Conservation (phyloP, 2,797 vertebrate species). For the Gymnopithys bicolor region DNA sequence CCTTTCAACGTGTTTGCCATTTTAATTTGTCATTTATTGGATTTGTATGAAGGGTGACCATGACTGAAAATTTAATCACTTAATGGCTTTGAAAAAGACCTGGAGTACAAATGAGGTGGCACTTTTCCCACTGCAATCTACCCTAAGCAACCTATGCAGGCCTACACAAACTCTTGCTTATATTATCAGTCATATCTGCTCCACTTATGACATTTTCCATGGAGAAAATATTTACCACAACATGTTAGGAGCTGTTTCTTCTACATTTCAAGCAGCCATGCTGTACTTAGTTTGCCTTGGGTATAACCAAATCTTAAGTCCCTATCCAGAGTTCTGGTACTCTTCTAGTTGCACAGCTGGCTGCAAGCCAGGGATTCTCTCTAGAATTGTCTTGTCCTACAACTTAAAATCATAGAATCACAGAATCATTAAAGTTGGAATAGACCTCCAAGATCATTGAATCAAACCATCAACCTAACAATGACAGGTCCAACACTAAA, state of each 20-base stretch:
- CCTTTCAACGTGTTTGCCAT: neutral
- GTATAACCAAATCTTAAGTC: neutral
- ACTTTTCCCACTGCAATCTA: neutral
- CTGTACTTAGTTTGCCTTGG: neutral
- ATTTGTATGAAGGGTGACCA: neutral
- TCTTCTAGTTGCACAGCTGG: neutral
- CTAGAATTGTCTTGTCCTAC: neutral
- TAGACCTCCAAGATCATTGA: neutral
- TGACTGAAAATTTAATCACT: neutral
- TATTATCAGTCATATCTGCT: neutral
- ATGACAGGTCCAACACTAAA: neutral
- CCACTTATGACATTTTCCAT: neutral
- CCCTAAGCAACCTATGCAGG: neutral
- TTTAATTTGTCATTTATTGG: neutral
- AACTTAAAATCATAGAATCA: neutral
- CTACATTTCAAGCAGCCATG: neutral
- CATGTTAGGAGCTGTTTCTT: neutral
- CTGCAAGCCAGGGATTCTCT: neutral
- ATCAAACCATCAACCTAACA: neutral
- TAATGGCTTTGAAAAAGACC: neutral
- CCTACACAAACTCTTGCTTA: neutral
- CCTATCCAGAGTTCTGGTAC: accelerated
- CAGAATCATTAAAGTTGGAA: neutral
- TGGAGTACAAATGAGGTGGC: neutral
- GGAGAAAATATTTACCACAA: neutral